Evolutionary conservation across 2,113 vertebrate species (phyloP).

Genomic region (Melanerpes aurifrons): DNA sequence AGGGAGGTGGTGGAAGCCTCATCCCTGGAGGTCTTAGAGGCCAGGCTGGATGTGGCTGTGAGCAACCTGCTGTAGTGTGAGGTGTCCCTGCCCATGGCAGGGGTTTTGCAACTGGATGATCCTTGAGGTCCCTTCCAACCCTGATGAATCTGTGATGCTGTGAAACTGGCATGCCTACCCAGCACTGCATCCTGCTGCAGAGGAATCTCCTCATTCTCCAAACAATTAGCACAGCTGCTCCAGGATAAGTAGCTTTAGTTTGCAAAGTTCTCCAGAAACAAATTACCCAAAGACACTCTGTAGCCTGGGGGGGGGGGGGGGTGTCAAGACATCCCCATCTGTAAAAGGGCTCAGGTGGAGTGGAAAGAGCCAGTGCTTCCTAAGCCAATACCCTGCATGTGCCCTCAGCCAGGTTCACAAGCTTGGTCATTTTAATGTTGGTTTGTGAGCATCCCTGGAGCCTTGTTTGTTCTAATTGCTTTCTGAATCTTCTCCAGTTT

Average conservation of each 20-base stretch:
- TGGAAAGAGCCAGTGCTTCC: neutral
- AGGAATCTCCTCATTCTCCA: neutral
- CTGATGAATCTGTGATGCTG: too few species aligned
- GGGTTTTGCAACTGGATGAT: too few species aligned
- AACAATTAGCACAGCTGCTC: neutral
- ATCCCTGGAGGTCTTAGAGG: too few species aligned
- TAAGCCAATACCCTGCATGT: neutral
- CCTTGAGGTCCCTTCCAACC: too few species aligned
- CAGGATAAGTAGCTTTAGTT: neutral
- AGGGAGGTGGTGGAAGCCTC: too few species aligned
- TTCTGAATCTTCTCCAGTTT: neutral
- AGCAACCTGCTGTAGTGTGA: too few species aligned
- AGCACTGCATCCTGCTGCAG: neutral
- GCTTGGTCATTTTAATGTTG: neutral
- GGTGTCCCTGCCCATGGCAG: too few species aligned
- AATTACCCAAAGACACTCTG: neutral
- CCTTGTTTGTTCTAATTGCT: neutral
- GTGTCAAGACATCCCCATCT: neutral
- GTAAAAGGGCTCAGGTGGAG: neutral
- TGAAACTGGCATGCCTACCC: neutral
- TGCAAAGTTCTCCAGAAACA: neutral
- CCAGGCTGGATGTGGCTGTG: too few species aligned
- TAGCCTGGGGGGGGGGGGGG: too few species aligned
- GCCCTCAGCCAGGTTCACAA: neutral
- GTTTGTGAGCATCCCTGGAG: neutral